Percentiles rank a stretch among this genome's conserved stretches.
These are phyloP conservation scores for Malaclemys terrapin DNA, from an alignment of 2,113 vertebrate genomes.

Conservation along the genomic window DNA sequence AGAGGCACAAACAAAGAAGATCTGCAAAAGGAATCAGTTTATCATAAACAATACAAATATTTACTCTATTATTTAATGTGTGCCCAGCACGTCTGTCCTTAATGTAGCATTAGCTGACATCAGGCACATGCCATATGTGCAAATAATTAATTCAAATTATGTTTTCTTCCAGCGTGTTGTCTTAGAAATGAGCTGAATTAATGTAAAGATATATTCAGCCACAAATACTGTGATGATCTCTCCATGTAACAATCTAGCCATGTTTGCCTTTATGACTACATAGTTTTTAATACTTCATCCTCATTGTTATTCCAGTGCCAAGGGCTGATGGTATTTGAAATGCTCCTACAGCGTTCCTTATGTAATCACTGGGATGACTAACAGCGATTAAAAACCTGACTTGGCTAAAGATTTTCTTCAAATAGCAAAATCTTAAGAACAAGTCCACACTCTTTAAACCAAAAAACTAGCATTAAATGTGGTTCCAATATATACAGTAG, in stretches of 20 bases:
- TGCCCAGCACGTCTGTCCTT: constrained; percentile 82
- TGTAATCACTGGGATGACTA: constrained; percentile 78
- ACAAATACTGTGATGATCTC: constrained; percentile 55
- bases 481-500: background rate
- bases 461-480: background rate
- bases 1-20: constrained; percentile 68
- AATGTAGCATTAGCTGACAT: constrained; percentile 83
- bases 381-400: constrained; percentile 73
- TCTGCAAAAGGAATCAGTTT: constrained; percentile 76
- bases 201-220: constrained; percentile 69
- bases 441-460: constrained; percentile 3
- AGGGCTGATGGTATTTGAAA: constrained; percentile 78
- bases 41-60: constrained; percentile 86
- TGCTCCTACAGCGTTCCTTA: constrained; percentile 74
- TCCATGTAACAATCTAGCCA: constrained; percentile 54
- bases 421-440: constrained; percentile 27
- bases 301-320: constrained; percentile 76
- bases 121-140: constrained; percentile 79
- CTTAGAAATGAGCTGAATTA: constrained; percentile 75
- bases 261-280: constrained; percentile 64
- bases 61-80: constrained; percentile 83
- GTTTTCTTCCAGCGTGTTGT: constrained; percentile 74
- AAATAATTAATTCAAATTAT: constrained; percentile 85
- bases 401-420: constrained; percentile 67
- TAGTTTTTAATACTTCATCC: constrained; percentile 56